Conservation (phyloP, 1,140 invertebrate species). For the Paralvinella palmiformis region DNA sequence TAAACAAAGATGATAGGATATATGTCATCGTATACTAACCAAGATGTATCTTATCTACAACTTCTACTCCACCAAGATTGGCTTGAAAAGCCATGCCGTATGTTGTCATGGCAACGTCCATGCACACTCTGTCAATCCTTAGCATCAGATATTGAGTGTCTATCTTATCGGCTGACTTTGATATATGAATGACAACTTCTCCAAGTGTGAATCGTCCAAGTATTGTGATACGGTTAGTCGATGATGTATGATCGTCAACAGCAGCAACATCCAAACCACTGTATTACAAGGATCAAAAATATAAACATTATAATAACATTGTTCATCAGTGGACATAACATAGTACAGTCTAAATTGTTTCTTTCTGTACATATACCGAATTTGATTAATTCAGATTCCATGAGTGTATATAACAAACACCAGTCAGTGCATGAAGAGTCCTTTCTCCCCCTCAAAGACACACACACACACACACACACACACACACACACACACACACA, state of each 20-base stretch:
- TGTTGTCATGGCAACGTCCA: constrained; percentile 70
- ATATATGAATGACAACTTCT: constrained; percentile 58
- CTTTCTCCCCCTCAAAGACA: no score
- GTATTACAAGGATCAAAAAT: no score
- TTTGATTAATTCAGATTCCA: no score
- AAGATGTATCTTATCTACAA: constrained; percentile 76
- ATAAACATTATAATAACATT: not conserved
- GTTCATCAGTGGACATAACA: not conserved
- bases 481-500: no score
- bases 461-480: no score
- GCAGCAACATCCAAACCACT: constrained; percentile 63
- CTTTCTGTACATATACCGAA: no score
- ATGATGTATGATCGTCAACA: constrained; percentile 77
- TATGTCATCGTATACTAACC: no score
- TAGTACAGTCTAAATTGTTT: not conserved
- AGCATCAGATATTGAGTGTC: constrained; percentile 73
- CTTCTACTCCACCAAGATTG: constrained; percentile 62
- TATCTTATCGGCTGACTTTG: constrained; percentile 55
- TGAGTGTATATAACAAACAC: no score
- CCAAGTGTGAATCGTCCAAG: constrained; percentile 68
- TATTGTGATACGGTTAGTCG: constrained; percentile 66
- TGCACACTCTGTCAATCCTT: constrained; percentile 62
- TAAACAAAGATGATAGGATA: no score
- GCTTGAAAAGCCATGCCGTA: constrained; percentile 73
- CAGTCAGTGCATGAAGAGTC: no score